A percentile compares a stretch with the other conserved stretches of the same genome.
phyloP scores from a whole-genome alignment of 2,888 invertebrate species.

The Hypercompe scribonia region DNA sequence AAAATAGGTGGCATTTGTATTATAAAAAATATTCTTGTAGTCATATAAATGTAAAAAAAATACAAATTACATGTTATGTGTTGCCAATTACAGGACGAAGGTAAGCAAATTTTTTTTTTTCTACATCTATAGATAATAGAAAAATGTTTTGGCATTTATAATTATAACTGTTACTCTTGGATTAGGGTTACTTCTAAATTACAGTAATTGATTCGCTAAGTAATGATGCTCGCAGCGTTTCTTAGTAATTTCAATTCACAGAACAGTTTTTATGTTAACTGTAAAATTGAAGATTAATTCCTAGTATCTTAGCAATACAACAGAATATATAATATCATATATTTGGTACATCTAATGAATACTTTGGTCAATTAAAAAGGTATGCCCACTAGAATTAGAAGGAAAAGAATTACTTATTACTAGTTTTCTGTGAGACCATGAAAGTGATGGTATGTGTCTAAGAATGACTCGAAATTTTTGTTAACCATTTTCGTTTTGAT shows the following conservation, averaged over 20 bases:
- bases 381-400: neutral
- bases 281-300: neutral
- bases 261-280: constrained; percentile 2
- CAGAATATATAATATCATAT: neutral
- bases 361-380: too few species aligned
- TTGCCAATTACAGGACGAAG: neutral
- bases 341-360: neutral
- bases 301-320: neutral
- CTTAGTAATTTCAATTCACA: constrained; percentile 7
- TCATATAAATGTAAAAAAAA: neutral
- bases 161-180: neutral
- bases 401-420: neutral
- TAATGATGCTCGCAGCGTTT: constrained; percentile 1
- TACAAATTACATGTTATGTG: neutral
- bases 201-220: constrained; percentile 11
- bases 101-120: neutral
- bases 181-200: constrained; percentile 5
- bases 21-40: constrained; percentile 4
- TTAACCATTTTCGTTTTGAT: too few species aligned
- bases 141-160: neutral
- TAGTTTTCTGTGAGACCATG: too few species aligned
- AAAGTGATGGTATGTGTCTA: neutral
- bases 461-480: neutral
- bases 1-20: neutral
- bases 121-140: neutral